phyloP scores from a whole-genome alignment of 1,140 invertebrate species.

The Calycopis cecrops region DNA sequence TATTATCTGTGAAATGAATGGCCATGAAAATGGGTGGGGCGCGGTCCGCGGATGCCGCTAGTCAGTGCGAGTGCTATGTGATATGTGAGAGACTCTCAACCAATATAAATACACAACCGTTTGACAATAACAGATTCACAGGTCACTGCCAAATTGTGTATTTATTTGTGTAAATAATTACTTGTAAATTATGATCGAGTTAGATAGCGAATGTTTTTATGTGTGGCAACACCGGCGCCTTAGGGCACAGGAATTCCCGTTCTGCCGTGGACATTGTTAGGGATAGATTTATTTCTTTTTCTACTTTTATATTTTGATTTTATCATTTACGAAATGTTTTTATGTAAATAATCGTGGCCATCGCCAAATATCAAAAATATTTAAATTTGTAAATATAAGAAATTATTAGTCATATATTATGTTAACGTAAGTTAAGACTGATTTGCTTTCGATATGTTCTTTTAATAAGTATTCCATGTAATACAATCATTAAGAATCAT shows the following conservation, averaged over 20 bases:
- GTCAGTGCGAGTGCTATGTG: slow-evolving; percentile 40
- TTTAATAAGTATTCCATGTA: slow-evolving; percentile 18
- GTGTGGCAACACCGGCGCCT: slow-evolving; percentile 5
- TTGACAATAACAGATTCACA: slow-evolving; percentile 13
- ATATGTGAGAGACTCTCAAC: slow-evolving; percentile 33
- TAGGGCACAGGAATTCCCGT: neutral
- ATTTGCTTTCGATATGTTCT: slow-evolving; percentile 57
- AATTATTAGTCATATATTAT: slow-evolving; percentile 42
- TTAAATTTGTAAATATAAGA: slow-evolving; percentile 55
- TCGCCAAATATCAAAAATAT: slow-evolving; percentile 31
- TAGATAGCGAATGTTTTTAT: slow-evolving; percentile 64
- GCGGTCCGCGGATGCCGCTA: slow-evolving; percentile 34
- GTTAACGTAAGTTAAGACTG: slow-evolving; percentile 68
- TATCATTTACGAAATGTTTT: slow-evolving; percentile 18
- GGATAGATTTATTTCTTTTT: slow-evolving; percentile 10
- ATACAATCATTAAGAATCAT: slow-evolving; percentile 15
- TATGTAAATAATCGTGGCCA: slow-evolving; percentile 40
- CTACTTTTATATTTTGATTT: slow-evolving; percentile 12
- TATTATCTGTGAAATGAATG: slow-evolving; percentile 12
- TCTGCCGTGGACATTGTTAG: slow-evolving; percentile 17
- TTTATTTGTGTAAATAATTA: slow-evolving; percentile 68
- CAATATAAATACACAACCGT: slow-evolving; percentile 25
- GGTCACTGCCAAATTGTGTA: slow-evolving; percentile 59
- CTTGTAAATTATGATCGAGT: slow-evolving; percentile 56
- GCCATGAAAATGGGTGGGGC: neutral